A percentile compares a stretch with the other conserved stretches of the same genome.
Evolutionary conservation across 1,140 invertebrate genomes (phyloP).

Genomic region (Pseudomyrmex sp.): DNA sequence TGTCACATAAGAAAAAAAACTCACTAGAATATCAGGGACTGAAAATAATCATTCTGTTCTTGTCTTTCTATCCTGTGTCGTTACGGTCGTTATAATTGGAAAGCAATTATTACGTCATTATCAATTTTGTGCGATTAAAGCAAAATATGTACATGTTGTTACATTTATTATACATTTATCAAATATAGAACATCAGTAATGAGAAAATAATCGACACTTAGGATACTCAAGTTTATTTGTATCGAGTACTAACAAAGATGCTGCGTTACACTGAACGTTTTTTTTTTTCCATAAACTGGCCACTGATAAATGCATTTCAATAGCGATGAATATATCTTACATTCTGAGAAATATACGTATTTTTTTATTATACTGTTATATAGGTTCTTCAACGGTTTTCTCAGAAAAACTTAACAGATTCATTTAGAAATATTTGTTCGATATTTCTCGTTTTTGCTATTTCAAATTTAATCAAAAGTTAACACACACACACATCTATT

Average conservation of each 20-base stretch:
- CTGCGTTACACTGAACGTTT: conserved; percentile 31
- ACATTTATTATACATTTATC: conserved; percentile 11
- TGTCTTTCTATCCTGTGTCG: neutral
- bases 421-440: conserved; percentile 8
- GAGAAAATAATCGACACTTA: conserved; percentile 37
- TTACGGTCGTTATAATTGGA: neutral
- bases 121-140: neutral
- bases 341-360: too few relatives aligned
- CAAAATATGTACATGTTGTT: conserved; percentile 9
- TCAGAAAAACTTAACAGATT: conserved; percentile 3
- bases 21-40: neutral
- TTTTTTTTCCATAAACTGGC: conserved; percentile 13
- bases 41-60: too few relatives aligned
- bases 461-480: conserved; percentile 37
- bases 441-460: neutral
- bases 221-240: conserved; percentile 34
- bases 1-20: conserved; percentile 10
- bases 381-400: conserved; percentile 41
- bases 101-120: neutral
- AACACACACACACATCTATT: neutral
- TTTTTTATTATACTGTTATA: conserved; percentile 59
- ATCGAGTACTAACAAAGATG: conserved; percentile 40
- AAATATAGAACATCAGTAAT: conserved; percentile 20
- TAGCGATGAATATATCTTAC: too few relatives aligned
- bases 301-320: neutral